Conservation (phyloP, 2,888 invertebrate species). For the Euplagia quadripunctaria region DNA sequence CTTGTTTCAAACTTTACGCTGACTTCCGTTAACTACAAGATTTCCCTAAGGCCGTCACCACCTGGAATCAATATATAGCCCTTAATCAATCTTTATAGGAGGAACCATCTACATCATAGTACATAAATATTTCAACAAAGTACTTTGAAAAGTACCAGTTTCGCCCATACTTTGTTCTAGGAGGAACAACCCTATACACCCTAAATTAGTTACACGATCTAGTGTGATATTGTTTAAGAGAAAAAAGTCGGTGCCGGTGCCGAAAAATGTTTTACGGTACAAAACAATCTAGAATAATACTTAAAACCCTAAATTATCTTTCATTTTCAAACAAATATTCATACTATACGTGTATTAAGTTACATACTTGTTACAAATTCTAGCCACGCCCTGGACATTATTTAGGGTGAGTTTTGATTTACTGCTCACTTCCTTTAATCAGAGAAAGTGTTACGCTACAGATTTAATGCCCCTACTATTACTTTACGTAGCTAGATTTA, state of each 20-base stretch:
- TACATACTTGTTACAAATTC: slow-evolving; percentile 50
- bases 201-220: no score
- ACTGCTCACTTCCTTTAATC: slow-evolving; percentile 72
- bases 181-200: no score
- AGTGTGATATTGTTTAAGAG: no score
- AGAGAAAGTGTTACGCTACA: slow-evolving; percentile 65
- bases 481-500: slow-evolving; percentile 20
- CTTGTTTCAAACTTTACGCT: neutral
- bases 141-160: neutral
- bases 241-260: no score
- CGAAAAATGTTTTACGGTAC: no score
- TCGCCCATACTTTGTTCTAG: neutral
- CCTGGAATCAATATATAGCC: no score
- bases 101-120: neutral
- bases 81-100: neutral
- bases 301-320: no score
- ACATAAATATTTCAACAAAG: neutral
- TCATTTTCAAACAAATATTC: neutral
- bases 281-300: no score
- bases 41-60: neutral
- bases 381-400: slow-evolving; percentile 60
- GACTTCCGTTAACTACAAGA: neutral
- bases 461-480: slow-evolving; percentile 43
- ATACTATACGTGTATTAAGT: neutral
- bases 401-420: slow-evolving; percentile 73